Evolutionary conservation across 2,113 vertebrate species (phyloP).

Genomic region (Thamnophis sirtalis): DNA sequence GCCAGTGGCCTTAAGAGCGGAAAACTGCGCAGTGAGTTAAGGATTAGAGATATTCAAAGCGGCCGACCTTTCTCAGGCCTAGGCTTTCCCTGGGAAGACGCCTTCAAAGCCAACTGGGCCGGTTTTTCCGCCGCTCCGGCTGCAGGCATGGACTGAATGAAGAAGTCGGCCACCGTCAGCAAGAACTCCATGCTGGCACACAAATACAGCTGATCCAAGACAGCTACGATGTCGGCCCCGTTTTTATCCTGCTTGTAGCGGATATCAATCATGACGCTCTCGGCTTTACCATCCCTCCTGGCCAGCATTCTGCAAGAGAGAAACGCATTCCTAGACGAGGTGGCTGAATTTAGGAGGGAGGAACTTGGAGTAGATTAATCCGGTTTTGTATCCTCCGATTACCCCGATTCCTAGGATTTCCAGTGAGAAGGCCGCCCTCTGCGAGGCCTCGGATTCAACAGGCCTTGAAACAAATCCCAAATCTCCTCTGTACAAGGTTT

Average conservation of each 20-base stretch:
- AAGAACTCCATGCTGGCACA: conserved; percentile 96
- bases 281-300: conserved; percentile 70
- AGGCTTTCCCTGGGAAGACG: conserved; percentile 55
- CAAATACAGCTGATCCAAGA: conserved; percentile 87
- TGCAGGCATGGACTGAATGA: conserved; percentile 79
- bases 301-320: conserved; percentile 84
- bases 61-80: conserved; percentile 64
- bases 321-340: not conserved
- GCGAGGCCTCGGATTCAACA: not conserved
- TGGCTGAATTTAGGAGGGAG: not conserved
- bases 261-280: conserved; percentile 82
- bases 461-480: not conserved
- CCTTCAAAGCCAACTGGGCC: conserved; percentile 69
- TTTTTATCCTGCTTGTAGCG: conserved; percentile 72
- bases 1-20: not conserved
- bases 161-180: conserved; percentile 90
- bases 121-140: conserved; percentile 62
- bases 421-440: not conserved
- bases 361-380: not conserved
- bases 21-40: not conserved
- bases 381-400: not conserved
- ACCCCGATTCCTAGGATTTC: not conserved
- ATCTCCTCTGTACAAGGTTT: too few species aligned
- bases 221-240: conserved; percentile 71
- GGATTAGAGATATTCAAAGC: not conserved